Percentiles rank a stretch among this genome's conserved stretches.
Conservation (phyloP, 2,888 invertebrate genomes). For the Drosophila fulvimacula region DNA sequence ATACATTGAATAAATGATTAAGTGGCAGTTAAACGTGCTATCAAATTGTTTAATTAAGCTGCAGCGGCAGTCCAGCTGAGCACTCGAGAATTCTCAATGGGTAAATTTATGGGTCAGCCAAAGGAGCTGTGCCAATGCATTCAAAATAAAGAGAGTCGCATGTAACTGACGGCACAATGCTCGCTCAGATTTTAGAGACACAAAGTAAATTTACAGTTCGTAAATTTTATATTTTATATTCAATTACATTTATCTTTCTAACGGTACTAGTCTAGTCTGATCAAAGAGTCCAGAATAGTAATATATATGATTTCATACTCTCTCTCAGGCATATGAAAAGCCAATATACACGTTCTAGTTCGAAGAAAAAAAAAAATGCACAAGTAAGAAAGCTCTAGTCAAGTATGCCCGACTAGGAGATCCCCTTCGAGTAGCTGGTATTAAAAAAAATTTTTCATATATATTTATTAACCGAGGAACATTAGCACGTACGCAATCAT, state of each 20-base stretch:
- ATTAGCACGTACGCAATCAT: too few species aligned
- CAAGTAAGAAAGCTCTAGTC: too few species aligned
- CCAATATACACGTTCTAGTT: background rate
- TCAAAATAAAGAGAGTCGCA: background rate
- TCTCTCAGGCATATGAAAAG: background rate
- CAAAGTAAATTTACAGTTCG: too few species aligned
- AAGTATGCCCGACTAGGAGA: too few species aligned
- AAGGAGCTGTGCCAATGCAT: constrained; percentile 4
- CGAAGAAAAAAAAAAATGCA: too few species aligned
- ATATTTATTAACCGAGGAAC: too few species aligned
- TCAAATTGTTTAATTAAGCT: constrained; percentile 66
- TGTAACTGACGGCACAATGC: background rate
- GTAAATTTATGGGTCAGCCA: constrained; percentile 40
- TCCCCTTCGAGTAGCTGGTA: too few species aligned
- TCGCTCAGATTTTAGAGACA: background rate
- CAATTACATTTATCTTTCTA: background rate
- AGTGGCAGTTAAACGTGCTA: constrained; percentile 53
- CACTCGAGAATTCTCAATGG: constrained; percentile 28
- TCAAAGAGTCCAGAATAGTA: background rate
- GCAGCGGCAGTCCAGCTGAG: constrained; percentile 41
- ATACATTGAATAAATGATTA: constrained; percentile 54
- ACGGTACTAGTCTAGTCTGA: too few species aligned
- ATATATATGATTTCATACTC: background rate
- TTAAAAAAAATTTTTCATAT: too few species aligned
- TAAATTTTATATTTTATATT: background rate